A percentile compares a stretch with the other conserved stretches of the same genome.
Evolutionary conservation across 2,888 invertebrate species (phyloP).

Genomic region (Nephrotoma guestfalica): DNA sequence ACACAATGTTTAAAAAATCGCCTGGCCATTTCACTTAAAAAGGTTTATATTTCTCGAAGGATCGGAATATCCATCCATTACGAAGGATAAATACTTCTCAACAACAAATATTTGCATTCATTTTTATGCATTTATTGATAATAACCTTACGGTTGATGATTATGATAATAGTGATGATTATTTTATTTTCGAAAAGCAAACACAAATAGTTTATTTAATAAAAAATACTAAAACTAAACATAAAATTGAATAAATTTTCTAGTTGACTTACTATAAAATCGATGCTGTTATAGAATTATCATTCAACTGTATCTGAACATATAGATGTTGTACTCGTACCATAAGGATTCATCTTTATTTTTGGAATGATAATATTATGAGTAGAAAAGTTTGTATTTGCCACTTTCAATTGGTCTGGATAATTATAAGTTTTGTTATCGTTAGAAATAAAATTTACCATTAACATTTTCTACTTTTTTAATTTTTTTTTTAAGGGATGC

Average conservation of each 20-base stretch:
- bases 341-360: neutral
- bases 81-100: neutral
- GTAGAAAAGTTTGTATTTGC: neutral
- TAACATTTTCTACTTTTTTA: no score
- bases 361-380: neutral
- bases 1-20: no score
- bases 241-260: neutral
- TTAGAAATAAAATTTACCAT: neutral
- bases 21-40: no score
- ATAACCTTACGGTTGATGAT: neutral
- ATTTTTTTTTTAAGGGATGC: no score
- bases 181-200: neutral
- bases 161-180: neutral
- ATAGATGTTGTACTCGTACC: neutral
- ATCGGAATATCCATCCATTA: no score
- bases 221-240: neutral
- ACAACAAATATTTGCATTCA: neutral
- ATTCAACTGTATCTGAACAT: neutral
- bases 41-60: no score
- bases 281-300: neutral
- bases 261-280: neutral
- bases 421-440: neutral
- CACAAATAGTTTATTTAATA: neutral
- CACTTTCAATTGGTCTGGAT: neutral
- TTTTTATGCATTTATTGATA: neutral